A percentile compares a stretch with the other conserved stretches of the same genome.
Conservation (phyloP, 2,113 vertebrate species). For the Anoplopoma fimbria region DNA sequence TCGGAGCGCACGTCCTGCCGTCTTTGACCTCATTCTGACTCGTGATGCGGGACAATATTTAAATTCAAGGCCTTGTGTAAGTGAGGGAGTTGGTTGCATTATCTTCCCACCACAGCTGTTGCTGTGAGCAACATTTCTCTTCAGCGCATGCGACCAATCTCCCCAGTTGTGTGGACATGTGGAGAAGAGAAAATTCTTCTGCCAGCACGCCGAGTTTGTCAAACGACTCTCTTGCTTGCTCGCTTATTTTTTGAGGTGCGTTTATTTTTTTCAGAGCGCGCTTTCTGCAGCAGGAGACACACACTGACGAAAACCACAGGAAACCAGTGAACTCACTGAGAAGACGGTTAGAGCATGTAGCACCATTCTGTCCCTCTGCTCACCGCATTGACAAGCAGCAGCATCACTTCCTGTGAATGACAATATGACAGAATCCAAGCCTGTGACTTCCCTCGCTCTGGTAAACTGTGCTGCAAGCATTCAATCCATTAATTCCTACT, state of each 20-base stretch:
- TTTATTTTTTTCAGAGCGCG: constrained; percentile 7
- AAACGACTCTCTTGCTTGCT: background rate
- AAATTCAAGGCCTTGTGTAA: constrained; percentile 47
- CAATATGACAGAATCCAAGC: constrained; percentile 43
- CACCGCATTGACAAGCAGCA: constrained; percentile 51
- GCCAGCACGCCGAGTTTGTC: background rate
- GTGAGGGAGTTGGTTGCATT: constrained; percentile 15
- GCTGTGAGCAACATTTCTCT: constrained; percentile 48
- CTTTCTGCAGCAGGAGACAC: constrained; percentile 48
- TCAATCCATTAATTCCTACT: constrained; percentile 9
- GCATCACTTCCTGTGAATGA: constrained; percentile 72
- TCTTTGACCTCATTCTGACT: constrained; percentile 56
- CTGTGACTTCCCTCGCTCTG: constrained; percentile 41
- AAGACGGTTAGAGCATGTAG: constrained; percentile 12
- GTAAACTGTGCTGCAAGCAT: constrained; percentile 32
- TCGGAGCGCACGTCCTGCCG: constrained; percentile 13
- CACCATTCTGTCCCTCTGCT: constrained; percentile 19
- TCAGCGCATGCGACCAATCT: constrained; percentile 23
- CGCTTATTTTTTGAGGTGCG: background rate
- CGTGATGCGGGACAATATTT: constrained; percentile 47
- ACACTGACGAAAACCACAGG: constrained; percentile 70
- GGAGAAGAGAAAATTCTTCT: constrained; percentile 21
- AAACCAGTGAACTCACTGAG: constrained; percentile 50
- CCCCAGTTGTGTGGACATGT: constrained; percentile 45
- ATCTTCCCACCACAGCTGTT: constrained; percentile 57